Evolutionary conservation across 2,888 invertebrate genomes (phyloP).

Genomic region (Mythimna pallens): DNA sequence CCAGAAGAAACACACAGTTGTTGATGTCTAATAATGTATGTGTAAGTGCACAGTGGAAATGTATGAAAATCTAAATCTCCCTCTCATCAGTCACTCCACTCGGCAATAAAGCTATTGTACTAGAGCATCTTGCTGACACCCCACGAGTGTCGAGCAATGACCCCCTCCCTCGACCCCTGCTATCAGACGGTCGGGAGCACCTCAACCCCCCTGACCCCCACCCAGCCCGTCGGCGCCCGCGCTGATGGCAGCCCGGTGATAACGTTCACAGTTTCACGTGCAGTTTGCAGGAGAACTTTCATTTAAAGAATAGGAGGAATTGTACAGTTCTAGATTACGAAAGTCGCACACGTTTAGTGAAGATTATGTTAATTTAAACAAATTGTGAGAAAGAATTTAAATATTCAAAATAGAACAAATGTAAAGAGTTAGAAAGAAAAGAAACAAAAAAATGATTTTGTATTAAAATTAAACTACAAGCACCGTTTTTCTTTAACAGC

Average conservation of each 20-base stretch:
- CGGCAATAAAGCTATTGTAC: constrained; percentile 1
- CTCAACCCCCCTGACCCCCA: not conserved
- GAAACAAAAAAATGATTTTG: too few relatives aligned
- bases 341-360: not conserved
- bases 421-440: too few relatives aligned
- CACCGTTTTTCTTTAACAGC: too few relatives aligned
- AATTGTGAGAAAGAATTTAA: too few relatives aligned
- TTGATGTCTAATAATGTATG: too few relatives aligned
- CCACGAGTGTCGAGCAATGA: not conserved
- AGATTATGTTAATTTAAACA: not conserved
- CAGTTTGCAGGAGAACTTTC: constrained; percentile 18
- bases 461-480: too few relatives aligned
- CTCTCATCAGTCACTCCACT: not conserved
- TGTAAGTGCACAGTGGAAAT: too few relatives aligned
- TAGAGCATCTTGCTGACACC: not conserved
- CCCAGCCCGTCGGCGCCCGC: constrained; percentile 1
- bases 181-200: constrained; percentile 5
- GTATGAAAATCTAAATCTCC: not conserved
- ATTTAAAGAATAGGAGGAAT: constrained; percentile 17
- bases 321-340: constrained; percentile 1
- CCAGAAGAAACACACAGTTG: too few relatives aligned
- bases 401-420: too few relatives aligned
- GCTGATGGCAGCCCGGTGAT: constrained; percentile 27
- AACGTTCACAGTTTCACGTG: constrained; percentile 37
- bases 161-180: not conserved